phyloP scores from a whole-genome alignment of 1,140 invertebrate genomes.

The Lepidurus arcticus region DNA sequence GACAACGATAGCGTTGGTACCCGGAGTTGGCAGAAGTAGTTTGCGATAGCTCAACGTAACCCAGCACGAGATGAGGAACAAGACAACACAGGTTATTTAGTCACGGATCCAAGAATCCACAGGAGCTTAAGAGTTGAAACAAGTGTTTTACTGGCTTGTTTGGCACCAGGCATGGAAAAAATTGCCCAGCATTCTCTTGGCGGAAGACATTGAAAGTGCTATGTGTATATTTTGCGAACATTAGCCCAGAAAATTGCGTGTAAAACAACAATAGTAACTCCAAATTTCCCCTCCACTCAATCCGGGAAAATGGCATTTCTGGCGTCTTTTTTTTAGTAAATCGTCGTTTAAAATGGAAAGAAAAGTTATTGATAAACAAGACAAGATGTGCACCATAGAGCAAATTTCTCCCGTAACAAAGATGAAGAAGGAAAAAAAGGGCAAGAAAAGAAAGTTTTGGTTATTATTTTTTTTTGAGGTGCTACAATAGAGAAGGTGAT shows the following conservation, averaged over 20 bases:
- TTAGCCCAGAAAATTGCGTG: too few species aligned
- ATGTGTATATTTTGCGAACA: too few species aligned
- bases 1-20: background rate
- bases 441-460: background rate
- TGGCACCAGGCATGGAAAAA: background rate
- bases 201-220: background rate
- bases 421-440: background rate
- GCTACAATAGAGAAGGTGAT: background rate
- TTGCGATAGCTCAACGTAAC: background rate
- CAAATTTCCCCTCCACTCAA: too few species aligned
- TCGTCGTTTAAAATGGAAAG: background rate
- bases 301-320: too few species aligned
- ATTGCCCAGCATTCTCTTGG: background rate
- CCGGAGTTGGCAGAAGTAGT: background rate
- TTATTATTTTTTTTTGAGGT: background rate
- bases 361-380: background rate
- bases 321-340: too few species aligned
- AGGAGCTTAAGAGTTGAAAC: background rate
- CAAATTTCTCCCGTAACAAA: background rate
- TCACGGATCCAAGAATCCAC: background rate
- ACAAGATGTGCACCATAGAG: background rate
- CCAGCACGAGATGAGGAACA: background rate
- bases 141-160: background rate
- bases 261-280: too few species aligned
- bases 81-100: constrained; percentile 9